Conservation (phyloP, 2,113 vertebrate species). For the Tragelaphus imberbis region DNA sequence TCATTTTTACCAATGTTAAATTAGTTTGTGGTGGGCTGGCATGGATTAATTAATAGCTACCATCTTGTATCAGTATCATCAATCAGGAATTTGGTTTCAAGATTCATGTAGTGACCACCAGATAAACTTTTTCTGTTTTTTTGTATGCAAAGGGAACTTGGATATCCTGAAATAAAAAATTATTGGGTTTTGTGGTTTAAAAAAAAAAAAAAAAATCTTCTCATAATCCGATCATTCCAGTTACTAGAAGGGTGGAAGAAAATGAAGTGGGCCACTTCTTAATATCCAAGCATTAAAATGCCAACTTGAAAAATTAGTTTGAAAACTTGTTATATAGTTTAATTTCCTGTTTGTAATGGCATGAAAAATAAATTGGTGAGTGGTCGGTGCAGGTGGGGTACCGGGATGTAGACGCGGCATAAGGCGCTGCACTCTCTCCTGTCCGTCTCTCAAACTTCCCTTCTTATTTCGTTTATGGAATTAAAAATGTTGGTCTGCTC, state of each 20-base stretch:
- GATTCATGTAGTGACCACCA: background rate
- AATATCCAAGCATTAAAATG: background rate
- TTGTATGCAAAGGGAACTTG: background rate
- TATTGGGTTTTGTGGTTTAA: background rate
- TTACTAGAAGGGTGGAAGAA: background rate
- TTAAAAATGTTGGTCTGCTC: background rate
- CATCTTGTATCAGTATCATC: background rate
- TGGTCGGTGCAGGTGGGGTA: rapidly evolving
- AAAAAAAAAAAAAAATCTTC: too few relatives aligned
- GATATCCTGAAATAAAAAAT: background rate
- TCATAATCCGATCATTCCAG: background rate
- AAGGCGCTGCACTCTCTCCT: background rate
- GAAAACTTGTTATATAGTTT: background rate
- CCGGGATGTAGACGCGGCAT: rapidly evolving
- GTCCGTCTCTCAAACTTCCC: background rate
- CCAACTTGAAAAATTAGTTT: background rate
- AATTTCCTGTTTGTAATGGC: background rate
- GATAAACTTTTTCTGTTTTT: background rate
- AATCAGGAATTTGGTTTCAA: background rate
- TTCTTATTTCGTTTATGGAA: background rate
- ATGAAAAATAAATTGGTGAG: background rate
- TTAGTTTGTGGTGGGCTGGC: background rate
- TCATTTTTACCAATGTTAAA: background rate
- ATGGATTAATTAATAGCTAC: background rate
- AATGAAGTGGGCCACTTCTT: background rate